Conservation (phyloP, 35 echinoderm and acorn worm genomes). For the Anneissia japonica region DNA sequence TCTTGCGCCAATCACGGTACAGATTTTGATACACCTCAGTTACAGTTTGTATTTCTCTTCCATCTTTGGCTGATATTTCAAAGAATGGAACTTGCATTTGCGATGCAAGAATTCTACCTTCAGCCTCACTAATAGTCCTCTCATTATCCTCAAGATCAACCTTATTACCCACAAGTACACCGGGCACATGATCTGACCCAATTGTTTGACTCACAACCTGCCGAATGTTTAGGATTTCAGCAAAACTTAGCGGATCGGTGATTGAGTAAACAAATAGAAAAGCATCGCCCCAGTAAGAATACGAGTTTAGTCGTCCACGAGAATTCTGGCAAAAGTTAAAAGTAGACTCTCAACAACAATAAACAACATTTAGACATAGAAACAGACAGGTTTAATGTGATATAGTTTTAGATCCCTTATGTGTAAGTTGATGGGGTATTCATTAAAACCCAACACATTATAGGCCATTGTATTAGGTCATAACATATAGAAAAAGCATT, state of each 20-base stretch:
- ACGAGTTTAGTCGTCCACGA: constrained; percentile 44
- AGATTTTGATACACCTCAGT: constrained; percentile 53
- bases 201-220: constrained; percentile 34
- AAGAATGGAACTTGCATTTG: constrained; percentile 44
- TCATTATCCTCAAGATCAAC: constrained; percentile 40
- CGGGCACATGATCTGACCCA: constrained; percentile 10
- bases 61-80: constrained; percentile 76
- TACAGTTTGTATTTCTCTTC: constrained; percentile 48
- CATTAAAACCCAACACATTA: too few species aligned
- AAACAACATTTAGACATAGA: too few species aligned
- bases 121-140: constrained; percentile 27
- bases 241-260: constrained; percentile 56
- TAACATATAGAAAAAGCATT: too few species aligned
- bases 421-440: too few species aligned
- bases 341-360: background rate
- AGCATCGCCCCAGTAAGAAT: constrained; percentile 70
- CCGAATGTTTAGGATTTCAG: constrained; percentile 28
- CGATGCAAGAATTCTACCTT: constrained; percentile 43
- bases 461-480: too few species aligned
- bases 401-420: too few species aligned
- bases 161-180: constrained; percentile 66
- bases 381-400: too few species aligned
- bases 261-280: constrained; percentile 74
- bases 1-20: constrained; percentile 50
- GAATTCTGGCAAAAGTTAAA: constrained; percentile 35